These are phyloP conservation scores for Chironomus tepperi DNA, from an alignment of 1,140 invertebrate genomes.

Conservation along the genomic window DNA sequence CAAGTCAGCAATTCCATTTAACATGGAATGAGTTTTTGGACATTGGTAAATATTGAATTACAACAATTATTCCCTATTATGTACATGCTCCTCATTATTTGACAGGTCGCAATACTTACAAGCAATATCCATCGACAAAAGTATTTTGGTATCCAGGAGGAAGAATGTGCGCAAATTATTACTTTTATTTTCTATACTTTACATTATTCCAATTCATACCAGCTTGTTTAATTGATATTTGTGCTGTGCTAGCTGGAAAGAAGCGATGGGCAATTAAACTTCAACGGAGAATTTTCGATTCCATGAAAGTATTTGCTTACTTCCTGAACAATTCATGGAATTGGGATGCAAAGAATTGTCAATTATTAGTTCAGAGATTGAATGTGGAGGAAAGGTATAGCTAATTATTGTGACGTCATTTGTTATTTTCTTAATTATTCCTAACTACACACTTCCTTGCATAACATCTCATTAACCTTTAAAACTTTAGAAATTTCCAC, in stretches of 20 bases:
- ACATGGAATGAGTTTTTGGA: conserved; percentile 56
- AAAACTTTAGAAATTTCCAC: neutral
- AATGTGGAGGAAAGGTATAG: neutral
- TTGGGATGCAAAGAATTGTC: neutral
- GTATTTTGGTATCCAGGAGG: conserved; percentile 56
- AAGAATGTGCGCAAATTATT: conserved; percentile 46
- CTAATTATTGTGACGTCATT: neutral
- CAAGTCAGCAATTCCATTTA: conserved; percentile 39
- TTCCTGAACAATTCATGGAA: neutral
- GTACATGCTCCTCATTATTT: neutral
- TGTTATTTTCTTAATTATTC: neutral
- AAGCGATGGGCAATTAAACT: conserved; percentile 45
- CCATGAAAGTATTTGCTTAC: neutral
- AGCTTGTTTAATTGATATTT: conserved; percentile 52
- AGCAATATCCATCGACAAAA: conserved; percentile 40
- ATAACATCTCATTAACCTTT: neutral
- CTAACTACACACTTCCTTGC: neutral
- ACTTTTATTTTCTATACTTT: conserved; percentile 46
- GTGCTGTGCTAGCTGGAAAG: conserved; percentile 46
- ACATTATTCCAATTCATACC: conserved; percentile 54
- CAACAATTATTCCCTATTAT: neutral
- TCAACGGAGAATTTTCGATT: neutral
- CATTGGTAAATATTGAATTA: conserved; percentile 36
- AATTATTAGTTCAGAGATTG: neutral
- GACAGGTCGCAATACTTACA: conserved; percentile 32